Conservation (phyloP, 2,888 invertebrate genomes). For the Eupsilia transversa region DNA sequence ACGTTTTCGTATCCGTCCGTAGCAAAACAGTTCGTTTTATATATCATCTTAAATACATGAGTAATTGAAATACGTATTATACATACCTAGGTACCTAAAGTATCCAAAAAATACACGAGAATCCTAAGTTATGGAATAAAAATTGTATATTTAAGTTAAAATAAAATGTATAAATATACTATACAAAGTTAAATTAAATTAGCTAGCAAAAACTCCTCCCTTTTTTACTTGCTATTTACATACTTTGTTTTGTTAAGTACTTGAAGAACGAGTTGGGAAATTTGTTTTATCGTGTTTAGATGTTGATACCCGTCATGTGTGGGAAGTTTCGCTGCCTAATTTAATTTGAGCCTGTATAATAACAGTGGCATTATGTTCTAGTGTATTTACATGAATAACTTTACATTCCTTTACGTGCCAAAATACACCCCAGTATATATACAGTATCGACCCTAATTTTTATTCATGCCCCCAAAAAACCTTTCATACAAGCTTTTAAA, state of each 20-base stretch:
- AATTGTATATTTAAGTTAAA: neutral
- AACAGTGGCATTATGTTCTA: neutral
- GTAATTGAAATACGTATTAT: neutral
- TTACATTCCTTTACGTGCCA: conserved; percentile 7
- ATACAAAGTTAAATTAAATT: too few species aligned
- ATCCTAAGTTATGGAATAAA: neutral
- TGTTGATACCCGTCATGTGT: too few species aligned
- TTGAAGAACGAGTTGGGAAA: too few species aligned
- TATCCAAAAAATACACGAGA: neutral
- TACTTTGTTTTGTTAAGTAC: too few species aligned
- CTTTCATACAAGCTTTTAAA: neutral
- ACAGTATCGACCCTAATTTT: neutral
- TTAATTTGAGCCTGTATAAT: neutral
- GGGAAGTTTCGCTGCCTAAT: too few species aligned
- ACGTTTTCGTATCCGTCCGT: too few species aligned
- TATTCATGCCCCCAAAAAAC: neutral
- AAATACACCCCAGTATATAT: conserved; percentile 1
- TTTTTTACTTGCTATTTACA: too few species aligned
- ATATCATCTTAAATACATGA: neutral
- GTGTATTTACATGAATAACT: conserved; percentile 12
- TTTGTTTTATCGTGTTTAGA: too few species aligned
- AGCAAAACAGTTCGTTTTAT: neutral
- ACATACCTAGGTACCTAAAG: neutral
- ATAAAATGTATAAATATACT: neutral
- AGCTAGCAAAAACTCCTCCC: too few species aligned